Percentiles rank a stretch among this genome's conserved stretches.
Conservation (phyloP, 2,888 invertebrate species). For the Diarsia dahlii region DNA sequence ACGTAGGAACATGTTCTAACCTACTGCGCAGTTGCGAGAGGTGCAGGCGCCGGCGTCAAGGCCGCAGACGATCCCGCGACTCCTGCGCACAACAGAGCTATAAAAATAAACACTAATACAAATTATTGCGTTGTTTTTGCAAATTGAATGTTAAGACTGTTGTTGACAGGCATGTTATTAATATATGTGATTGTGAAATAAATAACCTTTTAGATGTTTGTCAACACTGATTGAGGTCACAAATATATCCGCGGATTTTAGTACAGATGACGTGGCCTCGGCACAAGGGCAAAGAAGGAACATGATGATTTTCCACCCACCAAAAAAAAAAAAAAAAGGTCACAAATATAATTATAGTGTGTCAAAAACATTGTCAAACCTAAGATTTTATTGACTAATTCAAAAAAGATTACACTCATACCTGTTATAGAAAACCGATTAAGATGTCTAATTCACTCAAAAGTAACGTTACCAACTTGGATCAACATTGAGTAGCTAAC, state of each 20-base stretch:
- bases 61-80: slow-evolving; percentile 69
- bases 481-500: background rate
- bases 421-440: background rate
- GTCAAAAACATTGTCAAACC: background rate
- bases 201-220: slow-evolving; percentile 29
- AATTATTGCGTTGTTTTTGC: slow-evolving; percentile 30
- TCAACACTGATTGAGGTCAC: background rate
- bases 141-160: slow-evolving; percentile 19
- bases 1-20: slow-evolving; percentile 1
- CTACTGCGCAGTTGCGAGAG: slow-evolving; percentile 48
- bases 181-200: background rate
- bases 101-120: slow-evolving; percentile 58
- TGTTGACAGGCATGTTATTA: slow-evolving; percentile 8
- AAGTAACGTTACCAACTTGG: background rate
- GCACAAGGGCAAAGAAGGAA: no score
- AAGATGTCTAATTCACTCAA: background rate
- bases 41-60: slow-evolving; percentile 69
- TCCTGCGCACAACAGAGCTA: slow-evolving; percentile 73
- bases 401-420: background rate
- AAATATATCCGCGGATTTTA: no score
- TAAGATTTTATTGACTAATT: background rate
- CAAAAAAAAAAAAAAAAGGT: no score
- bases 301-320: no score
- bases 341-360: background rate
- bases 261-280: no score